These are phyloP conservation scores for Gallinago media DNA, from an alignment of 2,113 vertebrate genomes.

Conservation along the genomic window DNA sequence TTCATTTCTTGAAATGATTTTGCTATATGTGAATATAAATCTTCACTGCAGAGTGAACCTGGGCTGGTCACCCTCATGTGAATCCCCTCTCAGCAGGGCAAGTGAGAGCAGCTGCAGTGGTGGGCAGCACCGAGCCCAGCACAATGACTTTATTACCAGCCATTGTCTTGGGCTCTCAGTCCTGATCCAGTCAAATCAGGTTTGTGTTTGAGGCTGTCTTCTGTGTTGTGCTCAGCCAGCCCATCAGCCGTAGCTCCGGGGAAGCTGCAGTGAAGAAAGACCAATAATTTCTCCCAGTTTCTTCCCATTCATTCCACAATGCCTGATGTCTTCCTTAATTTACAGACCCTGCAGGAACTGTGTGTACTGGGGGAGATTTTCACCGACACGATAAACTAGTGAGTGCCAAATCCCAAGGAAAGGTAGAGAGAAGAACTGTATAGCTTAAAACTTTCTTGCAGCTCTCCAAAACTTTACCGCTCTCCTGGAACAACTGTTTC, in stretches of 20 bases:
- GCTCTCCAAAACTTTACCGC: background rate
- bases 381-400: background rate
- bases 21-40: background rate
- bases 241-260: fast-evolving
- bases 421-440: background rate
- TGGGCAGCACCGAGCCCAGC: fast-evolving
- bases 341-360: background rate
- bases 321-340: background rate
- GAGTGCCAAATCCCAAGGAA: background rate
- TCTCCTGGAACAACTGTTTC: background rate
- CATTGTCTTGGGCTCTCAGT: background rate
- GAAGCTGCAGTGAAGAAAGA: background rate
- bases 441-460: background rate
- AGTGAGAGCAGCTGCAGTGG: background rate
- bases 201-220: background rate
- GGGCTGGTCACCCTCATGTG: fast-evolving
- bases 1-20: background rate
- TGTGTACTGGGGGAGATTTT: background rate
- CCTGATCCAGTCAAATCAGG: background rate
- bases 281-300: background rate
- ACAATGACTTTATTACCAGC: background rate
- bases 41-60: background rate
- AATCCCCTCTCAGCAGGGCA: background rate
- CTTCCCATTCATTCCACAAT: background rate
- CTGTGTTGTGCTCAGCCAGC: background rate